Percentiles rank a stretch among this genome's conserved stretches.
Evolutionary conservation across 2,888 invertebrate genomes (phyloP).

Genomic region (Trypoxylon attenuatum): DNA sequence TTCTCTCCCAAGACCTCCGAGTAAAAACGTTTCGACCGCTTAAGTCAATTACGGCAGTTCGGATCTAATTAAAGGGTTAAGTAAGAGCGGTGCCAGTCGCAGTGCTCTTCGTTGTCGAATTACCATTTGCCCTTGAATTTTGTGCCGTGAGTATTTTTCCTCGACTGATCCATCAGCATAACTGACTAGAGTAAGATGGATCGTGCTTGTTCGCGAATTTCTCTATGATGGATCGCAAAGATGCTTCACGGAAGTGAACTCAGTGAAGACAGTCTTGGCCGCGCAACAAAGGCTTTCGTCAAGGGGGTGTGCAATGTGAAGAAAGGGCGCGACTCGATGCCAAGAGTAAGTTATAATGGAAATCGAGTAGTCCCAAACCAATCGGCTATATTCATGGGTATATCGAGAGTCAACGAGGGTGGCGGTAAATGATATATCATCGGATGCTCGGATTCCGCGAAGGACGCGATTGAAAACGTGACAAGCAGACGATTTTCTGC

Average conservation of each 20-base stretch:
- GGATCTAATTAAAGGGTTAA: not conserved
- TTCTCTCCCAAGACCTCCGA: not conserved
- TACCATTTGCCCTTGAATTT: not conserved
- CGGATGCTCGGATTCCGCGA: conserved; percentile 16
- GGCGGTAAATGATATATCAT: conserved; percentile 27
- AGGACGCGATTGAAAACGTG: conserved; percentile 1
- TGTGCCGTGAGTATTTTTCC: not conserved
- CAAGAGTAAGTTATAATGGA: too few species aligned
- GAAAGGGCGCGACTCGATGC: too few species aligned
- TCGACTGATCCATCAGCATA: conserved; percentile 14
- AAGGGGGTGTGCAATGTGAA: not conserved
- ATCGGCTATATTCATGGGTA: not conserved
- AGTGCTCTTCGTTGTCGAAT: not conserved
- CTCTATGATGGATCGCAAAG: conserved; percentile 3
- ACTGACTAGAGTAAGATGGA: conserved; percentile 10
- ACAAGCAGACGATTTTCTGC: conserved; percentile 28
- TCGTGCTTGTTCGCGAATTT: too few species aligned
- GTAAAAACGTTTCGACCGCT: not conserved
- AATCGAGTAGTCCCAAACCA: too few species aligned
- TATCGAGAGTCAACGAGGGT: not conserved
- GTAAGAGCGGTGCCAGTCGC: not conserved
- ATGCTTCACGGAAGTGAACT: not conserved
- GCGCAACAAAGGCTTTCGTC: not conserved
- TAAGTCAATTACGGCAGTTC: not conserved
- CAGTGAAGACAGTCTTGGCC: too few species aligned